A percentile compares a stretch with the other conserved stretches of the same genome.
These are phyloP conservation scores for Poecilobothrus nobilitatus DNA, from an alignment of 2,888 invertebrate species.

Conservation along the genomic window DNA sequence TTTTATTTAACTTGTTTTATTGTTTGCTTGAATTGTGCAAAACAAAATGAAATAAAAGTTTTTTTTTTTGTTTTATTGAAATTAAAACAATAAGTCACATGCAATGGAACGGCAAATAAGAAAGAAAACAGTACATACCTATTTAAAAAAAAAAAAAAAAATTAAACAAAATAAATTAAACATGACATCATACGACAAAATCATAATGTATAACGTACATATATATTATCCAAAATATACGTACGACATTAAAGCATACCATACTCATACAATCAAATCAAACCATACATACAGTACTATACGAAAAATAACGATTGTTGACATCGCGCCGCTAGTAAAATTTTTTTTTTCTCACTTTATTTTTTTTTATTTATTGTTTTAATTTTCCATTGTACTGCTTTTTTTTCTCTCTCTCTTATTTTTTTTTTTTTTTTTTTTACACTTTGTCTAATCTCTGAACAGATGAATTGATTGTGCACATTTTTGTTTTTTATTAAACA, in stretches of 20 bases:
- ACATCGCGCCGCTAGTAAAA: not conserved
- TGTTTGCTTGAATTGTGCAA: not conserved
- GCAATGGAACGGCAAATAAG: not conserved
- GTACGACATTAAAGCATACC: too few relatives aligned
- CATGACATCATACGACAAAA: conserved; percentile 6
- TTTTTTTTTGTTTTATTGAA: not conserved
- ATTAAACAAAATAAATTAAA: conserved; percentile 6
- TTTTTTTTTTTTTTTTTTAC: too few relatives aligned
- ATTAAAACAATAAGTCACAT: conserved; percentile 2
- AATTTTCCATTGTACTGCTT: not conserved
- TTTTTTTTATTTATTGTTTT: not conserved
- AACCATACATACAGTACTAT: too few relatives aligned
- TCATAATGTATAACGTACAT: not conserved
- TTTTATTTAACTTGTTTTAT: not conserved
- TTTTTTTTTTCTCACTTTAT: not conserved
- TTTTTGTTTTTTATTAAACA: too few relatives aligned
- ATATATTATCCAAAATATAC: too few relatives aligned
- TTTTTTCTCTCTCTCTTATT: too few relatives aligned
- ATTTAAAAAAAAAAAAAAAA: not conserved
- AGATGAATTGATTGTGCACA: not conserved
- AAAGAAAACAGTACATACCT: not conserved
- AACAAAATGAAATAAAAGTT: not conserved
- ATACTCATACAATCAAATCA: too few relatives aligned
- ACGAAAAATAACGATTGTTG: not conserved
- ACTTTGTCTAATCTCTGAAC: not conserved